Conservation (phyloP, 2,113 vertebrate genomes). For the Neolamprologus falcicula region DNA sequence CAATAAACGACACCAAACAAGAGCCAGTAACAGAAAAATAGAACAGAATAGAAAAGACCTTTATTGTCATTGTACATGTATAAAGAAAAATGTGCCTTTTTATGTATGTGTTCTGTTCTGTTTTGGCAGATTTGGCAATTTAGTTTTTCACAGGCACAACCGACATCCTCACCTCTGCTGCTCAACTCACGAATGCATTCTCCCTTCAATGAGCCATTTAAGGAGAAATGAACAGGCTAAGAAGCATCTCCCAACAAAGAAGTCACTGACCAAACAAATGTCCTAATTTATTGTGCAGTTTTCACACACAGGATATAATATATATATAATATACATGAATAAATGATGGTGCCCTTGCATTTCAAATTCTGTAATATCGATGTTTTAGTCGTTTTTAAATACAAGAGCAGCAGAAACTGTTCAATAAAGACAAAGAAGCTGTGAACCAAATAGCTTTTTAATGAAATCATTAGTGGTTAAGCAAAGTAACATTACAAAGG, state of each 20-base stretch:
- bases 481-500: constrained; percentile 23
- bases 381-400: background rate
- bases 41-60: background rate
- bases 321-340: background rate
- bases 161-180: background rate
- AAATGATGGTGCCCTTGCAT: background rate
- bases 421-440: background rate
- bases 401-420: background rate
- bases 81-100: background rate
- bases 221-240: background rate
- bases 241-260: background rate
- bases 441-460: constrained; percentile 59
- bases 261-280: background rate
- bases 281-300: background rate
- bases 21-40: background rate
- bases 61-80: background rate
- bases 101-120: background rate
- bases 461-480: constrained; percentile 66
- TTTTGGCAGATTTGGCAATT: background rate
- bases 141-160: background rate
- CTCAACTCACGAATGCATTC: background rate
- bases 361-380: background rate
- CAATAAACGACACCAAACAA: background rate
- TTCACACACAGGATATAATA: background rate
- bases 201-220: background rate